Evolutionary conservation across 2,797 vertebrate species (phyloP), one percentile per base, ranked within the genome.

Genomic region (Sebastes alutus): DNA sequence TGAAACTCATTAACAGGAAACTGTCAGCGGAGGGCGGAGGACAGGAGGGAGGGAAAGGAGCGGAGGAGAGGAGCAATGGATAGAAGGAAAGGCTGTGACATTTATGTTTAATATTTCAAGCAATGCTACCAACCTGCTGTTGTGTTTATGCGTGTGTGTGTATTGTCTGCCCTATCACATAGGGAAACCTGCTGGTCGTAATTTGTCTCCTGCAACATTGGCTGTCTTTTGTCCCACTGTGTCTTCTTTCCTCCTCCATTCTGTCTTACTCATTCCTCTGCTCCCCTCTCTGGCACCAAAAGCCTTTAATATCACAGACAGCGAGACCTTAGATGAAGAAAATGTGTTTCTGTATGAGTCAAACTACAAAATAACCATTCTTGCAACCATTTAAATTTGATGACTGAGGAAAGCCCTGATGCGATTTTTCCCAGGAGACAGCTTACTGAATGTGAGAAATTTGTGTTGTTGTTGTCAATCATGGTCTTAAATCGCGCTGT

Each of bases 1-100:
- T 87, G 77, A 85, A 91, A 91, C 81, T 92, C 88, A 89, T 92
- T 91, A 91, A 85, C 87, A 80, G 88, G 77, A 90, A 90, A 75
- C 87, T 92, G 91, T 85, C 89, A 80, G 82, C 67, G 73, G 73
- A 83, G 75, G 77, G 77, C 7, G 67, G 84, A 78, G 71, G 59
- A 77, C 59, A 70, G 56, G 22, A 70, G 72, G 33, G 72, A 72
- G 32, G 60, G 42, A 29, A 35, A 58, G 52, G 60, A 75, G 64
- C 58, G 12, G 22, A 46, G 54, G 72, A 54, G 69, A 75, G 67
- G 68, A 62, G 72, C 55, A 73, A 66, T 81, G 68, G 77, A 89
- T 63, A 29, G 20, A 64, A 68, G 62, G 49, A 79, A 56, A 84
- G 83, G 72, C 71, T 82, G 75, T 85, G 85, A 80, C 84, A 84